Conservation (phyloP, 2,888 invertebrate genomes). For the Litoditis marina region DNA sequence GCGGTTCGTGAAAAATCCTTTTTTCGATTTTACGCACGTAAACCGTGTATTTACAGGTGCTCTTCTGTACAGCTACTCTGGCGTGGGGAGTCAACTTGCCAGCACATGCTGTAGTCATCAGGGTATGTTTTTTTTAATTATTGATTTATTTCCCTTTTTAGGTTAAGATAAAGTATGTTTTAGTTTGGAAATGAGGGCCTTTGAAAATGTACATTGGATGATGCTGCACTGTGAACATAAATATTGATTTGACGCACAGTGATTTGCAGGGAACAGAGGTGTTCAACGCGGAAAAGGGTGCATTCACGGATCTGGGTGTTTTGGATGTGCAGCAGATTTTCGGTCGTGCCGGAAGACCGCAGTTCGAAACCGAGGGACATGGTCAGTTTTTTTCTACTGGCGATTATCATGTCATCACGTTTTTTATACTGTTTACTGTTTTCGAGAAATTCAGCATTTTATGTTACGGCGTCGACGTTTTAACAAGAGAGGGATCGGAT, state of each 20-base stretch:
- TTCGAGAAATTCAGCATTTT: too few relatives aligned
- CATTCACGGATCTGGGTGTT: conserved; percentile 90
- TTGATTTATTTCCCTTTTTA: conserved; percentile 1
- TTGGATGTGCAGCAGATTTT: conserved; percentile 91
- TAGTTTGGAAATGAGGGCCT: too few relatives aligned
- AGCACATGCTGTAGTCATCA: conserved; percentile 92
- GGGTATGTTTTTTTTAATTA: conserved; percentile 67
- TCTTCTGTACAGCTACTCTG: conserved; percentile 93
- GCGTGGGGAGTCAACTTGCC: conserved; percentile 99
- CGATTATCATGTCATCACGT: too few relatives aligned
- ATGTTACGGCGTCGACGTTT: too few relatives aligned
- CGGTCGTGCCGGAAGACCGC: conserved; percentile 94
- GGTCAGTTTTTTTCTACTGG: too few relatives aligned
- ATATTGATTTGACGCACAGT: too few relatives aligned
- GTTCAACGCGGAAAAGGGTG: conserved; percentile 90
- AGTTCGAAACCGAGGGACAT: conserved; percentile 74
- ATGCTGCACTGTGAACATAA: too few relatives aligned
- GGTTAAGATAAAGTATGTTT: neutral
- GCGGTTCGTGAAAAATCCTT: neutral
- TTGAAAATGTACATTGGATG: too few relatives aligned
- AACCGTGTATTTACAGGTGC: too few relatives aligned
- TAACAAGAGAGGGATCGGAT: too few relatives aligned
- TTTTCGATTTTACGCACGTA: too few relatives aligned
- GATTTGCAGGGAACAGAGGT: conserved; percentile 84
- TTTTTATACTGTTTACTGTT: too few relatives aligned